Base-by-base conservation (phyloP, 2,113 vertebrate species). In the Corythoichthys haematopterus region DNA sequence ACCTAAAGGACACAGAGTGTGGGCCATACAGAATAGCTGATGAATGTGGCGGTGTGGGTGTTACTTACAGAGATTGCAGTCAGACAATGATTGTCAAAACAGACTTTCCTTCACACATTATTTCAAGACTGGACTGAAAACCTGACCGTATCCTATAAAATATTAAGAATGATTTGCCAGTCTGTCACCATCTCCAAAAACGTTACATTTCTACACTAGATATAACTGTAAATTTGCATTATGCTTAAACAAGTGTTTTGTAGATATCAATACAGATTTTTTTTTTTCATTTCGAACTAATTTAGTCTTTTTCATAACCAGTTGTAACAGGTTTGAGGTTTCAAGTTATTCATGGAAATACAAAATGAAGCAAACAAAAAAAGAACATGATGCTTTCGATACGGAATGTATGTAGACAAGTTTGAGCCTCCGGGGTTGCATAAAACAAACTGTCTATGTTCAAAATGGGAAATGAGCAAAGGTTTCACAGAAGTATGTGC, bases 1-100 rank as follows among this genome's bases (percentile, higher is more conserved):
- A 71, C 69, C 85, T 80, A 75, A 74, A 70, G 83, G 81, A 74
- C 80, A 77, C 35, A n/a, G 69, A 79, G 64, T 48, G 70, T 28
- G 78, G 72, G 71, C 66, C 68, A 78, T 80, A 60, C 40, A 52
- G 62, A 8, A 51, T 55, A 70, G 48, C 68, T 35, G 64, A 62
- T 61, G 43, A 61, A 2, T 28, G 70, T 4, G 68, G 79, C 4
- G 6, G 48, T 16, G 11, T 7, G 20, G 35, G 13, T n/a, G 28
- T 15, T 20, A 11, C 51, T 58, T 37, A 37, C 45, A 9, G 59
- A 37, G 7, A 10, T 48, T 40, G 59, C 38, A 12, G n/a, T 35
- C 55, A 57, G 55, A 50, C 15, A 33, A 57, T 57, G 13, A 12
- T 14, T 64, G 40, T 45, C 59, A 20, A 36, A 55, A 55, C 28